Evolutionary conservation across 2,888 invertebrate species (phyloP).

Genomic region (Ecliptopera silaceata): DNA sequence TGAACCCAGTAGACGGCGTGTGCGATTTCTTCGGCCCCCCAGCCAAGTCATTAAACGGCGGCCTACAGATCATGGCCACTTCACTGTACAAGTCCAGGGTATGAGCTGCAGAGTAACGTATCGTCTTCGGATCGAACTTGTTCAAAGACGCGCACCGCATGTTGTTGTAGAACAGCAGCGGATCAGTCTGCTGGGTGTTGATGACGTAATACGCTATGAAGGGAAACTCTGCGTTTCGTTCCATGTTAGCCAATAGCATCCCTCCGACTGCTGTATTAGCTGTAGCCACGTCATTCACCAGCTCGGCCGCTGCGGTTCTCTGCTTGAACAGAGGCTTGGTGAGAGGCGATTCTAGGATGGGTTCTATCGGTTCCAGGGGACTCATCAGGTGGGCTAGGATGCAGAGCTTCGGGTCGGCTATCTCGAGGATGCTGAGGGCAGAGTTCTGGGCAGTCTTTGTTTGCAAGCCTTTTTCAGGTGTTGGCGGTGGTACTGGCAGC

Average conservation of each 20-base stretch:
- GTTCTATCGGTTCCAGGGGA: slow-evolving; percentile 92
- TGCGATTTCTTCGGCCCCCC: slow-evolving; percentile 90
- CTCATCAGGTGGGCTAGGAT: slow-evolving; percentile 95
- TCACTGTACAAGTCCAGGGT: slow-evolving; percentile 94
- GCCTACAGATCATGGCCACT: slow-evolving; percentile 95
- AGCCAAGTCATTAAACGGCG: slow-evolving; percentile 91
- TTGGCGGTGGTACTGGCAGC: slow-evolving; percentile 85
- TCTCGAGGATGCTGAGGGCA: slow-evolving; percentile 87
- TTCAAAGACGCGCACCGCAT: slow-evolving; percentile 91
- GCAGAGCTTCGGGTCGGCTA: slow-evolving; percentile 95
- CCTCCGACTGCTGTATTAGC: slow-evolving; percentile 90
- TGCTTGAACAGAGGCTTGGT: slow-evolving; percentile 91
- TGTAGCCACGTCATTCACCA: slow-evolving; percentile 88
- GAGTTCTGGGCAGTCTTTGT: slow-evolving; percentile 85
- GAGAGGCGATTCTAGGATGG: slow-evolving; percentile 92
- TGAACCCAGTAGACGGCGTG: slow-evolving; percentile 92
- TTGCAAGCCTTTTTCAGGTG: slow-evolving; percentile 84
- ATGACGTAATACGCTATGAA: slow-evolving; percentile 96
- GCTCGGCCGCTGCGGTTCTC: slow-evolving; percentile 89
- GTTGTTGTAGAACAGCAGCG: slow-evolving; percentile 92
- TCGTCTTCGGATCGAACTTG: slow-evolving; percentile 92
- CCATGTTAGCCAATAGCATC: slow-evolving; percentile 95
- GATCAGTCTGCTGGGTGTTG: slow-evolving; percentile 93
- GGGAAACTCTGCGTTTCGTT: slow-evolving; percentile 94
- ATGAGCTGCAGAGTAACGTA: slow-evolving; percentile 92